Evolutionary conservation across 2,888 invertebrate genomes (phyloP), one percentile per base, ranked within the genome.

Genomic region (Pristionchus mayeri): DNA sequence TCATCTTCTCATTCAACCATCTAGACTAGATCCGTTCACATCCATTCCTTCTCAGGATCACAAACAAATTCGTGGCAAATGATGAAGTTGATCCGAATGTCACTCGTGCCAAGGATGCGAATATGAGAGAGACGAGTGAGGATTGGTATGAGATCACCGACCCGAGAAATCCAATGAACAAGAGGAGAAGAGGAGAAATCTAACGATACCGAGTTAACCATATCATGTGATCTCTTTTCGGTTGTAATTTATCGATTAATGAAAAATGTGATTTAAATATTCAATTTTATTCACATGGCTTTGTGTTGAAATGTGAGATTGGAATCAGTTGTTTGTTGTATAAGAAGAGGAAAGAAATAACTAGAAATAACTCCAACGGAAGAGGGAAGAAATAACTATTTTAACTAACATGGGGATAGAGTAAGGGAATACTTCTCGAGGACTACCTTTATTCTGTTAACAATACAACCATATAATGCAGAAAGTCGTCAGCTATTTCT

Each of bases 141-240:
- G 98, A 98, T 91, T 97, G 98, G 96, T 99, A 97, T 93, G 97
- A 98, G 93, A 96, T 98, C 44, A 96, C 96, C 92, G 98, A 99
- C 94, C 98, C 99, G 0, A 94, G 98, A 87, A 98, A 98, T 94
- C 96, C 97, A 0, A 93, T 99, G 6, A 98, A 97, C 91, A 96
- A 97, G 94, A 94, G 98, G 80, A 95, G 97, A 93, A 95, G 98
- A 84, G 97, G 96, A 34, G 89, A 88, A 75, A 85, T 88, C 78
- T 85, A 48, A 79, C 4, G 37, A 9, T n/a, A n/a, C n/a, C n/a
- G n/a, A n/a, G n/a, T n/a, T n/a, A n/a, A n/a, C n/a, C n/a, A n/a
- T n/a, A n/a, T n/a, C n/a, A n/a, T n/a, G n/a, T n/a, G n/a, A n/a
- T n/a, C n/a, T n/a, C n/a, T n/a, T n/a, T n/a, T n/a, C n/a, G n/a